Evolutionary conservation across 2,797 vertebrate species (phyloP), one percentile per base, ranked within the genome.

Genomic region (Enteromius unitaeniatus): DNA sequence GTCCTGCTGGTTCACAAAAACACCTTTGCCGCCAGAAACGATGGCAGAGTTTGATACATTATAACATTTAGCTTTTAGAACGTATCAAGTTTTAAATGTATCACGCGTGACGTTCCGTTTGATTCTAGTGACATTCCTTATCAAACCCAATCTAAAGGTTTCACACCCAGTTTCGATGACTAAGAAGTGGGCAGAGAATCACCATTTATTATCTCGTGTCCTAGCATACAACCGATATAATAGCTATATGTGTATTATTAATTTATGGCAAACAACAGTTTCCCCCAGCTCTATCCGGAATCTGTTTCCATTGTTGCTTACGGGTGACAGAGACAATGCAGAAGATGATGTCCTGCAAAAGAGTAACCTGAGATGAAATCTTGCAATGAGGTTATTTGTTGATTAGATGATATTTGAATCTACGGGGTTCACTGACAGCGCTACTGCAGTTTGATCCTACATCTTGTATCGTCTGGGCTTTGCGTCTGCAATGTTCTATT

Each of bases 111-210:
- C 51, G 76, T 64, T 64, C 8, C 55, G 8, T 40, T 10, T 51
- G 7, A 64, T 73, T 28, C 45, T 9, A 7, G 19, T 53, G 55
- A 42, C 34, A 84, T 79, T 53, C 3, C 42, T 49, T 62, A 40
- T 60, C 26, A 47, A 64, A 45, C 40, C 58, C 26, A 26, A 34
- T 45, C 13, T 72, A 8, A 26, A 72, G 34, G 68, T 55, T 74
- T 95, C 93, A 94, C 93, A 93, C 93, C 93, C 93, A 86, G 90
- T 90, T 92, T 91, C 13, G 64, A 34, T 68, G 85, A 86, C 81
- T 77, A 78, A 86, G 77, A 69, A 84, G 84, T 75, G 49, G 69
- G 77, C 82, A 88, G 26, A 84, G 79, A 62, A 79, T 73, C 17
- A 76, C 23, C 69, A 21, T 84, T 58, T 70, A 17, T 26, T 60